A percentile compares a stretch with the other conserved stretches of the same genome.
Conservation (phyloP, 2,888 invertebrate species). For the Andrena fulva region DNA sequence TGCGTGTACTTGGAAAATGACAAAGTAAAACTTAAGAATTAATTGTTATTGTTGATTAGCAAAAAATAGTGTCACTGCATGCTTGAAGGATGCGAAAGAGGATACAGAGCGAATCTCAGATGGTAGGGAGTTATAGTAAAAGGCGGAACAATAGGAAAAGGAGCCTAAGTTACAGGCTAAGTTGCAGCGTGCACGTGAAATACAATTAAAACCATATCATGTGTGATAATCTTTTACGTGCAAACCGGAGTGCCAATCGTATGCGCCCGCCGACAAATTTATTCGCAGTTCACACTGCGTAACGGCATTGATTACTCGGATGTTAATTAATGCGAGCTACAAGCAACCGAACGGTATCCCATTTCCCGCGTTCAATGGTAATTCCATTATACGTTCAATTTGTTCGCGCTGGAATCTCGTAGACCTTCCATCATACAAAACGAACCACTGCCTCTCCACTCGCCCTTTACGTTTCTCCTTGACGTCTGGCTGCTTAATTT, state of each 20-base stretch:
- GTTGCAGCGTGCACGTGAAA: neutral
- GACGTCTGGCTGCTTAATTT: neutral
- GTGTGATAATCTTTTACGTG: conserved; percentile 16
- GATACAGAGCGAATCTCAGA: too few relatives aligned
- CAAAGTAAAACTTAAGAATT: too few relatives aligned
- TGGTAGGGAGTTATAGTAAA: too few relatives aligned
- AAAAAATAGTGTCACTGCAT: too few relatives aligned
- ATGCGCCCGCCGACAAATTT: neutral
- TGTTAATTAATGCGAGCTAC: conserved; percentile 34
- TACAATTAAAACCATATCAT: neutral
- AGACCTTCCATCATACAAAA: neutral
- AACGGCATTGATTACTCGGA: conserved; percentile 34
- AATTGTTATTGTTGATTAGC: too few relatives aligned
- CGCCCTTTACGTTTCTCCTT: neutral
- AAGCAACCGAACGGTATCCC: neutral
- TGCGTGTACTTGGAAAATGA: too few relatives aligned
- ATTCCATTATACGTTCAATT: conserved; percentile 26
- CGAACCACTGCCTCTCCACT: neutral
- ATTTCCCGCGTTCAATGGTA: conserved; percentile 9
- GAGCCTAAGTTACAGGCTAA: neutral
- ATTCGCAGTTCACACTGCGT: conserved; percentile 18
- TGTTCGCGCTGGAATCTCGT: conserved; percentile 14
- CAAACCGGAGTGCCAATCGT: neutral
- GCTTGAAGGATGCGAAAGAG: too few relatives aligned
- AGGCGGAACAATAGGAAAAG: too few relatives aligned